Evolutionary conservation across 2,113 vertebrate genomes (phyloP).

Genomic region (Serinus canaria): DNA sequence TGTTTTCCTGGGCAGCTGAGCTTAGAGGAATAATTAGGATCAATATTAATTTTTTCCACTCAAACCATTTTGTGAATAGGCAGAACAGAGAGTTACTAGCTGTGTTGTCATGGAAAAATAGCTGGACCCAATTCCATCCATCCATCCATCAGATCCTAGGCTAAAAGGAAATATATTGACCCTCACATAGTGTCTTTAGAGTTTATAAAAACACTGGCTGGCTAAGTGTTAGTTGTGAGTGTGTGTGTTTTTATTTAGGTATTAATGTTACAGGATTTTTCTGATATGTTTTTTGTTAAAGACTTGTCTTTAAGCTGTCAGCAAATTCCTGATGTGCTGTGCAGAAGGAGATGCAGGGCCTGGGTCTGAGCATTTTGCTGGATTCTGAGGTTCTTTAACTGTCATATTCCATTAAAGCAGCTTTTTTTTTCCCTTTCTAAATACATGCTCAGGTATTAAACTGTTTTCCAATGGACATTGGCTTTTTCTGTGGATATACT

Average conservation of each 20-base stretch:
- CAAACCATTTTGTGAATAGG: neutral
- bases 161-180: neutral
- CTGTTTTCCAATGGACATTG: neutral
- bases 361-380: neutral
- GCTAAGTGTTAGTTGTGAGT: neutral
- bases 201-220: neutral
- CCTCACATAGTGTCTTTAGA: neutral
- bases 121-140: neutral
- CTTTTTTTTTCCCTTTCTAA: neutral
- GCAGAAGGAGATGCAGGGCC: neutral
- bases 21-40: neutral
- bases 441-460: neutral
- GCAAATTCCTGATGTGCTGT: neutral
- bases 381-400: neutral
- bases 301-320: neutral
- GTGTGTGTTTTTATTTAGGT: neutral
- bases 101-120: neutral
- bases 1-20: neutral
- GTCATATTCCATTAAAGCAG: neutral
- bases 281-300: neutral
- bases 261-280: neutral
- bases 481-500: neutral
- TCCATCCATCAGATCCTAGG: neutral
- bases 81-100: neutral
- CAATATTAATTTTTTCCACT: neutral